These are phyloP conservation scores for Carcina quercana DNA, from an alignment of 2,888 invertebrate genomes.

Conservation along the genomic window DNA sequence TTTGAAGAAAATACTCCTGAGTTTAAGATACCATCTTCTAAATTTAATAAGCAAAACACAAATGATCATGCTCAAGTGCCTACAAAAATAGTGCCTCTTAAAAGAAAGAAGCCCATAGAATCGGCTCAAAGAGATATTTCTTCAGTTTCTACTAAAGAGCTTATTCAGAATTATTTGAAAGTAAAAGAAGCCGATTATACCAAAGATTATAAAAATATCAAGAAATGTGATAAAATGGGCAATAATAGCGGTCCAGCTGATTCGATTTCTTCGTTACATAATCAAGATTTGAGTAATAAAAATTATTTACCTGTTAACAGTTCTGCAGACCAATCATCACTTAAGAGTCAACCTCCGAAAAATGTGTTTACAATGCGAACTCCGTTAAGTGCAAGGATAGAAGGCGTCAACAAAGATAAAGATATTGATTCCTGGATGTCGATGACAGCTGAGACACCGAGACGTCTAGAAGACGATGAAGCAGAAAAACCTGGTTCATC, in stretches of 20 bases:
- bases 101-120: conserved; percentile 29
- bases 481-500: conserved; percentile 17
- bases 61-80: conserved; percentile 25
- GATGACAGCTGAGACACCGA: conserved; percentile 52
- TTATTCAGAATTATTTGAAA: conserved; percentile 64
- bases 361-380: conserved; percentile 35
- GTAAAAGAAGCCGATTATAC: conserved; percentile 55
- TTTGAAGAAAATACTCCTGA: conserved; percentile 45
- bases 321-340: no score
- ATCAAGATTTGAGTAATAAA: conserved; percentile 54
- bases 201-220: conserved; percentile 34
- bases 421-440: conserved; percentile 71
- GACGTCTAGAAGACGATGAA: conserved; percentile 32
- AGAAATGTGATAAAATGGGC: conserved; percentile 42
- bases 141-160: conserved; percentile 59
- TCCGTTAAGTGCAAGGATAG: conserved; percentile 57
- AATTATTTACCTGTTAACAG: conserved; percentile 21
- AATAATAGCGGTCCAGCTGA: conserved; percentile 29
- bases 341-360: conserved; percentile 44
- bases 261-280: conserved; percentile 27
- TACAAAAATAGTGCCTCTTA: background rate
- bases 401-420: conserved; percentile 57
- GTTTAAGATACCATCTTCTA: no score
- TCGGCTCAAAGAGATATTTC: conserved; percentile 43
- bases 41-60: conserved; percentile 28